These are phyloP conservation scores for Anagyrus pseudococci DNA, from an alignment of 2,888 invertebrate genomes.

Conservation along the genomic window DNA sequence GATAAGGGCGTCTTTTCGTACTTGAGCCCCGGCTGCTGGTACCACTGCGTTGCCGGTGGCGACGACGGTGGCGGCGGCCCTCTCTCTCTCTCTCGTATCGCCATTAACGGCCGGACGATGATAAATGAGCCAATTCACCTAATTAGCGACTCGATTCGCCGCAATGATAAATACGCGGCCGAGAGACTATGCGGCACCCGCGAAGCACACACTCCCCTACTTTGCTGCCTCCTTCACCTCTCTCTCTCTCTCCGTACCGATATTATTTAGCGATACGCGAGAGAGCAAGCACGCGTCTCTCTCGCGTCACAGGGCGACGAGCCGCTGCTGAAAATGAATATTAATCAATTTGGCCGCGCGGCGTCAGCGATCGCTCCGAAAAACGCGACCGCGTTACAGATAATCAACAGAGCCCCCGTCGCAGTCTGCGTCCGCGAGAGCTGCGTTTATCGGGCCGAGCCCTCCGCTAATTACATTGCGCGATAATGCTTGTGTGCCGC, in stretches of 20 bases:
- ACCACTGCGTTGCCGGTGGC: background rate
- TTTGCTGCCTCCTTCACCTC: no score
- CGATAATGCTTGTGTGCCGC: no score
- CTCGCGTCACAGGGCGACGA: slow-evolving; percentile 37
- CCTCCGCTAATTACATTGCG: no score
- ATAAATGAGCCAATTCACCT: slow-evolving; percentile 41
- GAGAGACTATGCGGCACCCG: background rate
- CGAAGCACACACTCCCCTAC: no score
- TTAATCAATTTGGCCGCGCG: slow-evolving; percentile 49
- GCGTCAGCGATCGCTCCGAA: no score
- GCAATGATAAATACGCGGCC: slow-evolving; percentile 20
- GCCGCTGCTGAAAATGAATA: slow-evolving; percentile 47
- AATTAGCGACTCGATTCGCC: slow-evolving; percentile 40
- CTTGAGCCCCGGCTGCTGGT: slow-evolving; percentile 14
- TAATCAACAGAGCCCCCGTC: no score
- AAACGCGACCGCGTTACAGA: no score
- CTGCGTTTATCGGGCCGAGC: no score
- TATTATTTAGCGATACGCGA: slow-evolving; percentile 7
- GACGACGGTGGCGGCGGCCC: slow-evolving; percentile 11
- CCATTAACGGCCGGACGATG: slow-evolving; percentile 39
- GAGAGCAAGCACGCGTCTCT: background rate
- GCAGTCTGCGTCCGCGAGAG: no score
- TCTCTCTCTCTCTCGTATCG: slow-evolving; percentile 28
- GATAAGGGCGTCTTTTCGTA: slow-evolving; percentile 39
- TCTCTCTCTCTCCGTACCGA: no score